Evolutionary conservation across 2,797 vertebrate genomes (phyloP).

Genomic region (Xiphorhynchus erythropygius): DNA sequence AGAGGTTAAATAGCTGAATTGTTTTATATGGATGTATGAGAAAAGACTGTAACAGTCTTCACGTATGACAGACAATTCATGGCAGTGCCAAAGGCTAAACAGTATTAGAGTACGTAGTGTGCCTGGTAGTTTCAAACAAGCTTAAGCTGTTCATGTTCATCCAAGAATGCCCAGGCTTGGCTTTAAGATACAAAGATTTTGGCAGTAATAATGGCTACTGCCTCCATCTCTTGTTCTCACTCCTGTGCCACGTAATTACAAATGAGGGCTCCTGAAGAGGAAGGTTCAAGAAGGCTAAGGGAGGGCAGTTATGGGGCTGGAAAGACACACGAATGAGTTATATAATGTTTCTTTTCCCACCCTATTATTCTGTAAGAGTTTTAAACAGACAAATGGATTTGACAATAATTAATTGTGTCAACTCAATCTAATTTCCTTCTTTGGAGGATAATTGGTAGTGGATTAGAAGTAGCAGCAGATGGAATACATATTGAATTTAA

Average conservation of each 20-base stretch:
- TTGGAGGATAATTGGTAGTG: conserved; percentile 5
- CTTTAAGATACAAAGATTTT: conserved; percentile 5
- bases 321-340: neutral
- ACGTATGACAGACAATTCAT: neutral
- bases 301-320: neutral
- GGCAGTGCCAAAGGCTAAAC: neutral
- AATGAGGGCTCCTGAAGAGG: neutral
- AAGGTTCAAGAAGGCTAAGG: neutral
- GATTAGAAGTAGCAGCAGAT: conserved; percentile 14
- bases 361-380: neutral
- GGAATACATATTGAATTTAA: conserved; percentile 12
- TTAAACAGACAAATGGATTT: conserved; percentile 26
- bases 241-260: neutral
- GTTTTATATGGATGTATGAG: neutral
- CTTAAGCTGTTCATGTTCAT: neutral
- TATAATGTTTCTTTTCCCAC: neutral
- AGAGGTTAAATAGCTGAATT: neutral
- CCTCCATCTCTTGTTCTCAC: neutral
- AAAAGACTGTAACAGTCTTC: neutral
- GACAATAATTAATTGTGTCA: conserved; percentile 29
- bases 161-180: neutral
- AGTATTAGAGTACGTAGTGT: neutral
- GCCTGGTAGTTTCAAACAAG: neutral
- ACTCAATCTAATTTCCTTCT: conserved; percentile 23
- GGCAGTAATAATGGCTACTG: neutral